Percentiles rank a stretch among this genome's conserved stretches.
These are phyloP conservation scores for Branchinecta lindahli DNA, from an alignment of 1,140 invertebrate species.

Conservation along the genomic window DNA sequence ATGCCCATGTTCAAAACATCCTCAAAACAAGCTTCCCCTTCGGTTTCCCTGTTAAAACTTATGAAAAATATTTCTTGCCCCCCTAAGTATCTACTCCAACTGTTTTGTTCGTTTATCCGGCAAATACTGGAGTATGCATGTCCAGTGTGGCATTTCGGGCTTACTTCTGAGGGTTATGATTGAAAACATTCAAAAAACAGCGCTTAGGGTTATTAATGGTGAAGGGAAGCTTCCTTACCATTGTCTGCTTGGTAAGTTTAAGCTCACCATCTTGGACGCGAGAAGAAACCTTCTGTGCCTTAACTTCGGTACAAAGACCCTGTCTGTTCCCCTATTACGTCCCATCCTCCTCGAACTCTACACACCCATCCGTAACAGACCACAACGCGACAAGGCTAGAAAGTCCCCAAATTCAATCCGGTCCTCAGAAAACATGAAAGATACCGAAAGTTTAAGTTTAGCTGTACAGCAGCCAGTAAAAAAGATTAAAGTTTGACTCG, in stretches of 20 bases:
- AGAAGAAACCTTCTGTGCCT: too few species aligned
- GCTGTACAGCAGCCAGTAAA: too few species aligned
- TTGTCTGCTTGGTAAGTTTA: too few species aligned
- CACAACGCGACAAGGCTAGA: background rate
- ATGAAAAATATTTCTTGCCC: background rate
- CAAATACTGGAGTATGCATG: background rate
- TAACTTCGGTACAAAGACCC: too few species aligned
- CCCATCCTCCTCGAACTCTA: too few species aligned
- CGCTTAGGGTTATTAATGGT: background rate
- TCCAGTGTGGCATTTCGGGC: slow-evolving; percentile 4
- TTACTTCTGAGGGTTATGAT: background rate
- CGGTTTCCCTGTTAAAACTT: too few species aligned
- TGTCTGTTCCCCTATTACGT: too few species aligned
- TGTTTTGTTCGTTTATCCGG: background rate
- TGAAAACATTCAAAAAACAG: background rate
- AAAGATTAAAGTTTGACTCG: too few species aligned
- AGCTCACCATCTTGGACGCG: too few species aligned
- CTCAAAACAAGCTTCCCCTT: slow-evolving; percentile 8
- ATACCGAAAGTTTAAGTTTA: too few species aligned
- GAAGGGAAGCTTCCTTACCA: too few species aligned
- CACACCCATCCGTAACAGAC: too few species aligned
- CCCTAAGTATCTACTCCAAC: background rate
- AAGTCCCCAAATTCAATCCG: background rate
- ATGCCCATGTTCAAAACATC: slow-evolving; percentile 8
- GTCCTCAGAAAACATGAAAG: background rate